Evolutionary conservation across 1,140 invertebrate genomes (phyloP).

Genomic region (Drosophila erecta): DNA sequence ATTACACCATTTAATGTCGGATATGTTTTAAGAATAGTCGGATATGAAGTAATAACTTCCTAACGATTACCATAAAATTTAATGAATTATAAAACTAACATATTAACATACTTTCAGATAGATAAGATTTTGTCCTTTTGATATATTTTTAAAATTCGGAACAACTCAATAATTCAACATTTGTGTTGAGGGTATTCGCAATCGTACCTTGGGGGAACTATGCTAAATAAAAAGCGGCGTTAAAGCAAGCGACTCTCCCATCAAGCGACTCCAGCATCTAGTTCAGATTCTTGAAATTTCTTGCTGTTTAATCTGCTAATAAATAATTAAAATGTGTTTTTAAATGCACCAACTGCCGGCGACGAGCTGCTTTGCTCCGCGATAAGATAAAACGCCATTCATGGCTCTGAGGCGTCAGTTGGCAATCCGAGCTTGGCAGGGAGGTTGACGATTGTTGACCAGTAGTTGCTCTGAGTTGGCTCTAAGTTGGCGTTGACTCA

Average conservation of each 20-base stretch:
- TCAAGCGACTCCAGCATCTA: slow-evolving; percentile 9
- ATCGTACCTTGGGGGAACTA: no score
- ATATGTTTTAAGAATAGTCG: no score
- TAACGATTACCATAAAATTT: no score
- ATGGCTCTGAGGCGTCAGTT: slow-evolving; percentile 60
- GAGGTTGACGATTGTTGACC: slow-evolving; percentile 38
- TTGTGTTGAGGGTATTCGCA: no score
- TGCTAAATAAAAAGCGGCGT: no score
- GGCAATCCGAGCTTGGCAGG: slow-evolving; percentile 43
- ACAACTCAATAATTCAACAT: no score
- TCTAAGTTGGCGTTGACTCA: slow-evolving; percentile 60
- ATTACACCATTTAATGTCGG: background rate
- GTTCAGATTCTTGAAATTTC: slow-evolving; percentile 65
- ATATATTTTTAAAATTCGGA: no score
- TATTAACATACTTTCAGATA: no score
- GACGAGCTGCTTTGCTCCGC: slow-evolving; percentile 19
- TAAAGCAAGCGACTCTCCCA: no score
- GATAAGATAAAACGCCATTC: slow-evolving; percentile 74
- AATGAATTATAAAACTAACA: no score
- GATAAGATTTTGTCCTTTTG: no score
- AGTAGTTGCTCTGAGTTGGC: slow-evolving; percentile 1
- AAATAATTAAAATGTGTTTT: slow-evolving; percentile 64
- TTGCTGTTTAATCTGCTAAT: slow-evolving; percentile 53
- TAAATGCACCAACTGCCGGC: slow-evolving; percentile 40
- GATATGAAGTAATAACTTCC: no score